Evolutionary conservation across 2,888 invertebrate genomes (phyloP).

Genomic region (Phaedon cochleariae): DNA sequence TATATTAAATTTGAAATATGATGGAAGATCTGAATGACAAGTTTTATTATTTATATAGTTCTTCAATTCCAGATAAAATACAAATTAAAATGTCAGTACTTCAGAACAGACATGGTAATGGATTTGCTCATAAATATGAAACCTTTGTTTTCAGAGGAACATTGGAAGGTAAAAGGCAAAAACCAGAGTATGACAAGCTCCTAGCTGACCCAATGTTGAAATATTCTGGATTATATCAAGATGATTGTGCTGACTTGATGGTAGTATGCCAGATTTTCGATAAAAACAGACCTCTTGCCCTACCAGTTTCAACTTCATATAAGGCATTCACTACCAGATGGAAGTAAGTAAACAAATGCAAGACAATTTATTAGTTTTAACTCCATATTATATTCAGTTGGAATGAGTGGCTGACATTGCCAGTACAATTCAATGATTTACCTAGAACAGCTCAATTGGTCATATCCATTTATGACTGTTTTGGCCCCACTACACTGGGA

Average conservation of each 20-base stretch:
- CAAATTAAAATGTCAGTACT: conserved; percentile 89
- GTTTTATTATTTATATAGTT: conserved; percentile 90
- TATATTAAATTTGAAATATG: conserved; percentile 12
- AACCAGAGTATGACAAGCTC: conserved; percentile 88
- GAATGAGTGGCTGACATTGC: conserved; percentile 96
- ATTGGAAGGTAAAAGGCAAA: conserved; percentile 87
- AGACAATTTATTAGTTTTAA: not conserved
- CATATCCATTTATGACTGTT: conserved; percentile 91
- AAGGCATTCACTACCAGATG: conserved; percentile 92
- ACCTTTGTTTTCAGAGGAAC: conserved; percentile 74
- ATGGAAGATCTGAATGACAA: conserved; percentile 83
- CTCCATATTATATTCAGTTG: conserved; percentile 71
- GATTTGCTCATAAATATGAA: conserved; percentile 7
- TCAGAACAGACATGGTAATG: not conserved
- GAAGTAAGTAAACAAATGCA: conserved; percentile 70
- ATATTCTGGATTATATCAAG: conserved; percentile 88
- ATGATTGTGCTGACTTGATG: conserved; percentile 86
- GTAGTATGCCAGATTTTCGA: conserved; percentile 87
- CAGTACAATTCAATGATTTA: conserved; percentile 89
- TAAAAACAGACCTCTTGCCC: conserved; percentile 81
- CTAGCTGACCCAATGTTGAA: conserved; percentile 88
- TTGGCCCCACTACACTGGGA: conserved; percentile 82
- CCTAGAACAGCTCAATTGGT: conserved; percentile 87
- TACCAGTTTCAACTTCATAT: conserved; percentile 90
- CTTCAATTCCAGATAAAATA: conserved; percentile 84